Conservation (phyloP, 2,888 invertebrate species). For the Metopia argyrocephala region DNA sequence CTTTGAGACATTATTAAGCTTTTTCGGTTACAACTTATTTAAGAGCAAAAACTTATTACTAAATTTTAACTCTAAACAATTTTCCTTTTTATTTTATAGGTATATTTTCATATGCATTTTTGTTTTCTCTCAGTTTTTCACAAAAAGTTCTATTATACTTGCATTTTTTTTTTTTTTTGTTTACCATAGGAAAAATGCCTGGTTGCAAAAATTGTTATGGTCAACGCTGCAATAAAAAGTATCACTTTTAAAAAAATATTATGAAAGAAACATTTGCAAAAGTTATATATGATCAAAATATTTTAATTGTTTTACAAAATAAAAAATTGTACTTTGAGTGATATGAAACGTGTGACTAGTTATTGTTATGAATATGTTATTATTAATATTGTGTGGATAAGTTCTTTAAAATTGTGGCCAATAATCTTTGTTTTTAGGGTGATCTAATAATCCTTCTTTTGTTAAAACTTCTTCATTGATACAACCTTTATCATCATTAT, state of each 20-base stretch:
- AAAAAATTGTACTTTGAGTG: too few species aligned
- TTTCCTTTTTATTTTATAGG: neutral
- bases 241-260: neutral
- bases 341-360: too few species aligned
- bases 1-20: conserved; percentile 40
- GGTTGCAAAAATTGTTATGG: neutral
- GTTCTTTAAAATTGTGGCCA: too few species aligned
- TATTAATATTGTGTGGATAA: too few species aligned
- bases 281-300: too few species aligned
- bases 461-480: too few species aligned
- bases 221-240: neutral
- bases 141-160: conserved; percentile 10
- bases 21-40: neutral
- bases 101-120: conserved; percentile 22
- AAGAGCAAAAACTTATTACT: neutral
- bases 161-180: conserved; percentile 50
- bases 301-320: too few species aligned
- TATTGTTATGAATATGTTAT: too few species aligned
- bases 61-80: neutral
- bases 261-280: too few species aligned
- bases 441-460: too few species aligned
- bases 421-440: too few species aligned
- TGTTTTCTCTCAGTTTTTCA: neutral
- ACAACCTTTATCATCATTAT: too few species aligned
- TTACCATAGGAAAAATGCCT: conserved; percentile 39